Percentiles rank a stretch among this genome's conserved stretches.
Conservation (phyloP, 2,113 vertebrate species). For the Globicephala melas region DNA sequence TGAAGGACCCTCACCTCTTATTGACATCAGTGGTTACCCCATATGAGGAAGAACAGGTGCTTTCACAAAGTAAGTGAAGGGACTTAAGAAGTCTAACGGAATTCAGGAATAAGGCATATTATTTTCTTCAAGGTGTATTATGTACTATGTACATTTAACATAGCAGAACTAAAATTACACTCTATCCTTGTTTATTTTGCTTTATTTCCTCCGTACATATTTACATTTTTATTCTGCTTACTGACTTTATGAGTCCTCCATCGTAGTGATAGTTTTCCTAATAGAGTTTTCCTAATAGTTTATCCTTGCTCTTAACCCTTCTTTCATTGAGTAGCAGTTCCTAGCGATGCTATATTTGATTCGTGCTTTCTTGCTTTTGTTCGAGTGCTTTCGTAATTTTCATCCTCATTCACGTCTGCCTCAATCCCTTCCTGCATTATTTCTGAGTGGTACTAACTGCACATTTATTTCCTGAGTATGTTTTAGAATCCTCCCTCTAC, state of each 20-base stretch:
- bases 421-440: conserved; percentile 7
- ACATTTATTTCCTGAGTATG: background rate
- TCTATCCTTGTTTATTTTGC: background rate
- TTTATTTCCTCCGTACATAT: background rate
- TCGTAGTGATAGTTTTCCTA: background rate
- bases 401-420: background rate
- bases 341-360: background rate
- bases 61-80: background rate
- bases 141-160: background rate
- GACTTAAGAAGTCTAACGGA: background rate
- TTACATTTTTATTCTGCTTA: background rate
- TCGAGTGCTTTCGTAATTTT: background rate
- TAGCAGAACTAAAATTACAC: background rate
- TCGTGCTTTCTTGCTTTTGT: background rate
- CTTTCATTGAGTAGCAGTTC: background rate
- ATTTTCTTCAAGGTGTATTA: background rate
- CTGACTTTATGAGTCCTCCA: background rate
- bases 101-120: background rate
- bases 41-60: background rate
- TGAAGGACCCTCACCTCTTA: background rate
- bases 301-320: background rate
- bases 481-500: background rate
- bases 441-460: background rate
- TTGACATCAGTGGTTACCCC: background rate
- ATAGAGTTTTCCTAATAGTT: background rate